A percentile compares a stretch with the other conserved stretches of the same genome.
phyloP scores from a whole-genome alignment of 2,888 invertebrate genomes.

The Neuroscelio doddi region DNA sequence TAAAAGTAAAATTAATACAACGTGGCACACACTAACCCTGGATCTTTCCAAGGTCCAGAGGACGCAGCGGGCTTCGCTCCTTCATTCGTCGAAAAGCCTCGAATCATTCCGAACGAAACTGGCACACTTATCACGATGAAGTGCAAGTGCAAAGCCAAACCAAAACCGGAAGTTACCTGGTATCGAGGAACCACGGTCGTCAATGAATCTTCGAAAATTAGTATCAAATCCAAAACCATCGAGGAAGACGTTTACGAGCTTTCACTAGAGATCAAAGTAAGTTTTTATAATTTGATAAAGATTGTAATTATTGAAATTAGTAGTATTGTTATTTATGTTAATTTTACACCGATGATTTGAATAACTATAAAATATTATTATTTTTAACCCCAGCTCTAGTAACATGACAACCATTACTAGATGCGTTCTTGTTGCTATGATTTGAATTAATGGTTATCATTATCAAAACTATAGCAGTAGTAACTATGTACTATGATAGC shows the following conservation, averaged over 20 bases:
- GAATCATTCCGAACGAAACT: constrained; percentile 98
- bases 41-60: constrained; percentile 84
- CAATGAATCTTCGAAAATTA: constrained; percentile 88
- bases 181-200: constrained; percentile 91
- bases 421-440: too few relatives aligned
- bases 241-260: constrained; percentile 92
- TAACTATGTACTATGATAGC: too few relatives aligned
- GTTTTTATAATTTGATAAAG: too few relatives aligned
- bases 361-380: too few relatives aligned
- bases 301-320: too few relatives aligned
- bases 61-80: constrained; percentile 95
- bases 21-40: constrained; percentile 50
- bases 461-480: too few relatives aligned
- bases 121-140: constrained; percentile 98
- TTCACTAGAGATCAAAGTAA: constrained; percentile 85
- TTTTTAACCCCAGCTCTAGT: too few relatives aligned
- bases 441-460: too few relatives aligned
- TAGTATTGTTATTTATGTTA: too few relatives aligned
- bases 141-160: constrained; percentile 95
- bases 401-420: too few relatives aligned
- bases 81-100: constrained; percentile 97
- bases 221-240: constrained; percentile 83
- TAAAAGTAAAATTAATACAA: constrained; percentile 23
- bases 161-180: constrained; percentile 96
- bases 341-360: too few relatives aligned